phyloP scores from a whole-genome alignment of 2,888 invertebrate species.

The Hyppa rectilinea region DNA sequence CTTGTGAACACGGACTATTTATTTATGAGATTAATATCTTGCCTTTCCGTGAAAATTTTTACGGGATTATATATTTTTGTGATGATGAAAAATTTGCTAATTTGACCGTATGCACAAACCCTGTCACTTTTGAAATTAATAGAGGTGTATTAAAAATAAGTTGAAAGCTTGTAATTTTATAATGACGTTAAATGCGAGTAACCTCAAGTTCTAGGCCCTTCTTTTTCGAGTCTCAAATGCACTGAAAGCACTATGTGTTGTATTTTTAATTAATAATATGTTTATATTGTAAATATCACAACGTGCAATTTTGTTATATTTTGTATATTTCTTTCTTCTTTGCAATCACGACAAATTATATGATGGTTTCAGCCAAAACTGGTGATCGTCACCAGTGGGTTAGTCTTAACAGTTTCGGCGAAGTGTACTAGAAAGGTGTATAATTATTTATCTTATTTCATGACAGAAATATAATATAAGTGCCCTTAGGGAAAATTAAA shows the following conservation, averaged over 20 bases:
- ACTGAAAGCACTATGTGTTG: slow-evolving; percentile 42
- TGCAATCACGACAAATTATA: slow-evolving; percentile 26
- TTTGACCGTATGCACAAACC: not conserved
- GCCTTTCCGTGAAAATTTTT: slow-evolving; percentile 2
- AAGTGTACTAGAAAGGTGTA: not conserved
- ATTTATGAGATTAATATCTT: slow-evolving; percentile 11
- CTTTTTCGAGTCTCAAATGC: slow-evolving; percentile 27
- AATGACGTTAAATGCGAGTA: not conserved
- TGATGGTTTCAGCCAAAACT: slow-evolving; percentile 1
- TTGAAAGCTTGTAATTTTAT: not conserved
- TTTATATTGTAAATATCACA: slow-evolving; percentile 70
- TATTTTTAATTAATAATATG: slow-evolving; percentile 45
- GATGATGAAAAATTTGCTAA: not conserved
- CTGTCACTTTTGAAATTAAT: slow-evolving; percentile 14
- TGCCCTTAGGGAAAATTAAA: not conserved
- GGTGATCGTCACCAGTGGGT: not conserved
- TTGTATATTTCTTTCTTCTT: slow-evolving; percentile 49
- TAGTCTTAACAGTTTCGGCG: not conserved
- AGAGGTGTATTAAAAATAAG: slow-evolving; percentile 2
- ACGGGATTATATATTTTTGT: not conserved
- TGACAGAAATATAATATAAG: not conserved
- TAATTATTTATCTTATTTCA: slow-evolving; percentile 2
- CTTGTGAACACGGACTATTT: slow-evolving; percentile 28
- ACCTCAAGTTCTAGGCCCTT: slow-evolving; percentile 25
- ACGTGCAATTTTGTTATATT: slow-evolving; percentile 64